Evolutionary conservation across 1,140 invertebrate species (phyloP).

Genomic region (Stratiolaelaps scimitus): DNA sequence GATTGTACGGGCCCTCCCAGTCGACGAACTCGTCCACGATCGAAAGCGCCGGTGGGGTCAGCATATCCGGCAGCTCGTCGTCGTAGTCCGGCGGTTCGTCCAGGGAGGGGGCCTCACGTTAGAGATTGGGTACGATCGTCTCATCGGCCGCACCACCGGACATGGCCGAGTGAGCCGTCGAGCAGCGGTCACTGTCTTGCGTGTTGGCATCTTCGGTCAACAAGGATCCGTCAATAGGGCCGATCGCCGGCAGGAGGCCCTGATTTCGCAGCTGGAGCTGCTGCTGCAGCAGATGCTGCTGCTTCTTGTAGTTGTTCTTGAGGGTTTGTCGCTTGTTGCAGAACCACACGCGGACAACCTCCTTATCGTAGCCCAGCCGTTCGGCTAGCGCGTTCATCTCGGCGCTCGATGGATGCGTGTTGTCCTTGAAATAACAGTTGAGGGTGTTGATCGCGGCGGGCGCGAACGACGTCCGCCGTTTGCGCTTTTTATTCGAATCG

Average conservation of each 20-base stretch:
- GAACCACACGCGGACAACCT: conserved; percentile 98
- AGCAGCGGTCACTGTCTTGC: conserved; percentile 18
- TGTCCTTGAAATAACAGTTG: conserved; percentile 87
- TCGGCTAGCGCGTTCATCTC: conserved; percentile 90
- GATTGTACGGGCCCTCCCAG: no score
- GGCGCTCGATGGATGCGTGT: conserved; percentile 92
- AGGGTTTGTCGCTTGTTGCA: conserved; percentile 94
- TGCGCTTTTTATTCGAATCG: conserved; percentile 89
- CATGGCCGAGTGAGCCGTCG: conserved; percentile 1
- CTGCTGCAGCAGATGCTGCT: conserved; percentile 37
- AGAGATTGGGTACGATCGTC: conserved; percentile 12
- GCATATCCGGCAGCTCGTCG: no score
- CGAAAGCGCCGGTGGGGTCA: no score
- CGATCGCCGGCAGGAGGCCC: not conserved
- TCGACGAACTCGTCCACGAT: no score
- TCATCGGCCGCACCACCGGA: not conserved
- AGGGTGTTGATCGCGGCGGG: conserved; percentile 85
- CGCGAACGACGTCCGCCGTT: conserved; percentile 88
- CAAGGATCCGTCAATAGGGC: not conserved
- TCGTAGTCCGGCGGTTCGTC: no score
- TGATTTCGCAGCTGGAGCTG: conserved; percentile 22
- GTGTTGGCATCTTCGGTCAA: not conserved
- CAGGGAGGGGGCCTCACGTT: no score
- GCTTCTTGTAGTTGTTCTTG: conserved; percentile 68
- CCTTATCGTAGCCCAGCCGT: conserved; percentile 85